Evolutionary conservation across 1,140 invertebrate genomes (phyloP).

Genomic region (Penaeus chinensis): DNA sequence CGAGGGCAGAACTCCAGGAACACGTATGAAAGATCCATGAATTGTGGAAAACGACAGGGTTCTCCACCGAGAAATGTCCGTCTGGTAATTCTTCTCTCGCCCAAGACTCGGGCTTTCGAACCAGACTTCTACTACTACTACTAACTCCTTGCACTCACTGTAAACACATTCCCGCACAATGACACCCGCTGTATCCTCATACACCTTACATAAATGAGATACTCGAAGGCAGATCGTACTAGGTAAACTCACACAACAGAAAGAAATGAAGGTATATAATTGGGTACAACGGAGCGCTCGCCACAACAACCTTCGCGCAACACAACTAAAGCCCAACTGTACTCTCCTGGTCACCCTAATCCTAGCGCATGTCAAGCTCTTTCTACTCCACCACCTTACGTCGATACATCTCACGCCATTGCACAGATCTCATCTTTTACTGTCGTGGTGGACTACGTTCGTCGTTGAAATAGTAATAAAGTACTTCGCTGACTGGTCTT

Average conservation of each 20-base stretch:
- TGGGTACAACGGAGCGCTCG: background rate
- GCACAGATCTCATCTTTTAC: too few species aligned
- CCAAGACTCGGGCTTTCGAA: too few species aligned
- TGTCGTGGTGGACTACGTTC: too few species aligned
- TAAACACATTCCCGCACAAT: background rate
- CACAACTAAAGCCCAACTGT: constrained; percentile 26
- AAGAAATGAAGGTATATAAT: constrained; percentile 15
- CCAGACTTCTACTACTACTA: too few species aligned
- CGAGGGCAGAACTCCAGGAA: too few species aligned
- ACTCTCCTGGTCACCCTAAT: constrained; percentile 27
- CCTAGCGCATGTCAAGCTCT: constrained; percentile 19
- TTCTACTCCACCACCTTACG: background rate
- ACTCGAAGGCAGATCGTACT: background rate
- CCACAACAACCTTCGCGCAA: constrained; percentile 24
- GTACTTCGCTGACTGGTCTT: too few species aligned
- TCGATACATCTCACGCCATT: background rate
- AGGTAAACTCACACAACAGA: constrained; percentile 14
- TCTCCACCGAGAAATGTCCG: too few species aligned
- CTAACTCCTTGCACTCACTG: too few species aligned
- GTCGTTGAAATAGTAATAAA: too few species aligned
- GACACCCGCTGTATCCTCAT: constrained; percentile 1
- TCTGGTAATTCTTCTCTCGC: too few species aligned
- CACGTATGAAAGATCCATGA: too few species aligned
- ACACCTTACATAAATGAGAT: background rate
- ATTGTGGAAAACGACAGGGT: too few species aligned